A percentile compares a stretch with the other conserved stretches of the same genome.
These are phyloP conservation scores for Poeciliopsis infans DNA, from an alignment of 2,797 vertebrate genomes.

Conservation along the genomic window DNA sequence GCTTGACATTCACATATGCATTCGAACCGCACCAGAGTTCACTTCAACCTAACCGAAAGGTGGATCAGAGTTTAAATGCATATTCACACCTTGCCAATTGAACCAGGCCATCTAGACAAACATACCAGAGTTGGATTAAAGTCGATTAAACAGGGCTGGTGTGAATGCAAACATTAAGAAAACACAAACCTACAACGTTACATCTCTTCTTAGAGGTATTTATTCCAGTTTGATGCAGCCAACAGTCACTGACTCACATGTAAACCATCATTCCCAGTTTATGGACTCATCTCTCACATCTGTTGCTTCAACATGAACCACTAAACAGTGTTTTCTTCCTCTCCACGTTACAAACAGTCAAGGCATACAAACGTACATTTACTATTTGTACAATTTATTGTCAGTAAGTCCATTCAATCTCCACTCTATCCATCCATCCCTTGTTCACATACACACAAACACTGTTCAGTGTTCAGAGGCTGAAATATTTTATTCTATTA, in stretches of 20 bases:
- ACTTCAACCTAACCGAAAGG: too few relatives aligned
- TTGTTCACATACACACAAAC: constrained; percentile 47
- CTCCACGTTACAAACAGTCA: constrained; percentile 54
- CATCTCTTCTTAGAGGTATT: constrained; percentile 50
- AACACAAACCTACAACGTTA: not conserved
- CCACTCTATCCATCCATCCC: constrained; percentile 19
- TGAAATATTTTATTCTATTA: constrained; percentile 18
- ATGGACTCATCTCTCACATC: constrained; percentile 31
- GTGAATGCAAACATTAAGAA: not conserved
- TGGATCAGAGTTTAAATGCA: too few relatives aligned
- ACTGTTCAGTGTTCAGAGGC: constrained; percentile 55
- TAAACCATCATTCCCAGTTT: constrained; percentile 38
- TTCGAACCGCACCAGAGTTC: too few relatives aligned
- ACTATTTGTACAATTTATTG: constrained; percentile 64
- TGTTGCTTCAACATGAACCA: constrained; percentile 37
- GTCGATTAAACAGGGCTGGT: too few relatives aligned
- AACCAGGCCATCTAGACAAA: not conserved
- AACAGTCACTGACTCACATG: constrained; percentile 41
- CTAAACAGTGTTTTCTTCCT: constrained; percentile 51
- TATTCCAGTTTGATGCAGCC: constrained; percentile 66
- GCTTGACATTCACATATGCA: too few relatives aligned
- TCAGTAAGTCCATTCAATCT: constrained; percentile 52
- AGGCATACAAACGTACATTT: constrained; percentile 56
- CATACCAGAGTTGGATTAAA: too few relatives aligned
- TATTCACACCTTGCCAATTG: too few relatives aligned